These are phyloP conservation scores for Lasiommata megera DNA, from an alignment of 2,888 invertebrate genomes.

Conservation along the genomic window DNA sequence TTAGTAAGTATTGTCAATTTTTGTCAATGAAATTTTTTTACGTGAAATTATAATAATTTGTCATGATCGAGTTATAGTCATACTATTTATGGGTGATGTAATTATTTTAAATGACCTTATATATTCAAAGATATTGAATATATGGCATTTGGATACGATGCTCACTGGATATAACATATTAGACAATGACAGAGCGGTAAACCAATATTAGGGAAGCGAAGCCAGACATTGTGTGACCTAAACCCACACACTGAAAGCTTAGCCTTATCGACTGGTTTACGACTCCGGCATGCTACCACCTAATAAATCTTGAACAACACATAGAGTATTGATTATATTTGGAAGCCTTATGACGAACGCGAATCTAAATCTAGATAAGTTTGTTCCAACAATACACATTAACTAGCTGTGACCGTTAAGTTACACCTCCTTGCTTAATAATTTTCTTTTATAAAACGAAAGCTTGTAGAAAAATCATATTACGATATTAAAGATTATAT, in stretches of 20 bases:
- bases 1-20: too few relatives aligned
- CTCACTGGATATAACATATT: conserved; percentile 4
- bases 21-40: too few relatives aligned
- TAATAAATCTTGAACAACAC: conserved; percentile 27
- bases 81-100: too few relatives aligned
- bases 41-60: too few relatives aligned
- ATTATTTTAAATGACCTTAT: too few relatives aligned
- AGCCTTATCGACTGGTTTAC: conserved; percentile 38
- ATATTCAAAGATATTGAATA: not conserved
- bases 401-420: too few relatives aligned
- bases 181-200: conserved; percentile 14
- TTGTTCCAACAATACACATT: too few relatives aligned
- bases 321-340: conserved; percentile 12
- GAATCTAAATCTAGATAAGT: not conserved
- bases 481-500: too few relatives aligned
- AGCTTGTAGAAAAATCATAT: too few relatives aligned
- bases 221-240: conserved; percentile 12
- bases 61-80: too few relatives aligned
- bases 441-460: too few relatives aligned
- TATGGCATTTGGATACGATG: not conserved
- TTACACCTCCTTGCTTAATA: too few relatives aligned
- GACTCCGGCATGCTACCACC: conserved; percentile 29
- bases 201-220: conserved; percentile 17
- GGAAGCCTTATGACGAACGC: conserved; percentile 10
- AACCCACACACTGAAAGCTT: conserved; percentile 31